Evolutionary conservation across 2,888 invertebrate genomes (phyloP), one percentile per base, ranked within the genome.

Genomic region (Spilarctia lutea): DNA sequence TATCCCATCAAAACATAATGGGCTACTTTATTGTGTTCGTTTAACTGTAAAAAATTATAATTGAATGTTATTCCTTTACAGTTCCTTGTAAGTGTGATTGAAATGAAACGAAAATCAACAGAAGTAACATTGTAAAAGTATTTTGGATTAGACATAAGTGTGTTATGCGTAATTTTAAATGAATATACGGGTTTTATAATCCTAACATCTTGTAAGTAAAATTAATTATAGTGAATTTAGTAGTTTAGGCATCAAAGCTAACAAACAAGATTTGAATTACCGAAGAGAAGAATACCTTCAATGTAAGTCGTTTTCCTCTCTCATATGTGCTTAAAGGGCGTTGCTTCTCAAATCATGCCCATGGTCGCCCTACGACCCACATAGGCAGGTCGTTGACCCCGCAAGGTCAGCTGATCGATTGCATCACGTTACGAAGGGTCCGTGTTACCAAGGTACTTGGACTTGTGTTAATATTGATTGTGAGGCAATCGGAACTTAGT

Each of bases 321-420:
- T 45, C 39, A 67, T 20, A 20, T 35, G 3, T 72, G 24, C 2
- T 56, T 65, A 68, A 30, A 65, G 39, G 27, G 68, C 35, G 16
- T 27, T 45, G 33, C 3, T 68, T 77, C 39, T 71, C 65, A 73
- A 75, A 70, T 82, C 81, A 75, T 81, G 82, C 81, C 84, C 86
- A 81, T 82, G 78, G 65, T 82, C 73, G 71, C 77, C 76, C 83
- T 82, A 27, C 87, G 91, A 89, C 92, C 91, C 78, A 91, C 80
- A 87, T 91, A 79, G 79, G 75, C 72, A 79, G 92, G 90, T 83
- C 92, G 78, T 78, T 87, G 90, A 90, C 90, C 91, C 86, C 81
- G 83, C 90, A 93, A 93, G 93, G 93, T 92, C 89, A 90, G 91
- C 89, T 91, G 91, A 90, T 90, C 90, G 90, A 89, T 90, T 83